Evolutionary conservation across 1,140 invertebrate genomes (phyloP).

Genomic region (Pachypeltis micranthus): DNA sequence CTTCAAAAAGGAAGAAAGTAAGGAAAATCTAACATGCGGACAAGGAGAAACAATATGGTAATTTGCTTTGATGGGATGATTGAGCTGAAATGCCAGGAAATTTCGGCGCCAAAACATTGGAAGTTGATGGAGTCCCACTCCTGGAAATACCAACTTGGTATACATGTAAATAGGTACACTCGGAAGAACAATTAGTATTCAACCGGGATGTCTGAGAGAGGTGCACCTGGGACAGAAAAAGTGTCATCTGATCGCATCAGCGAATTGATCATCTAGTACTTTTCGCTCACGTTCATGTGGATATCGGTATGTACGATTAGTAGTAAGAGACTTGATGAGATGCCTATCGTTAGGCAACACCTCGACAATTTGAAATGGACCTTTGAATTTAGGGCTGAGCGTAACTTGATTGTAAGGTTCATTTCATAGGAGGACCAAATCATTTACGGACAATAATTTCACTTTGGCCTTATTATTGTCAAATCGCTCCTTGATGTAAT

Average conservation of each 20-base stretch:
- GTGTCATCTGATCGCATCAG: neutral
- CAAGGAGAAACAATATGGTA: no score
- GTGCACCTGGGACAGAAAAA: no score
- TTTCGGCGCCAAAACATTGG: no score
- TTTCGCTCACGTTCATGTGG: neutral
- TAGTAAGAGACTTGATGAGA: conserved; percentile 10
- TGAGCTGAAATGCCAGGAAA: no score
- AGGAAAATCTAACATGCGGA: no score
- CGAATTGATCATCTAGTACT: neutral
- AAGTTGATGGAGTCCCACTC: no score
- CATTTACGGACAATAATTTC: conserved; percentile 27
- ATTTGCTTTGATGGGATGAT: no score
- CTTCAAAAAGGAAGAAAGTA: no score
- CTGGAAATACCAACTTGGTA: no score
- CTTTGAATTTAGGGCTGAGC: conserved; percentile 30
- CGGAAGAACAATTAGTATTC: no score
- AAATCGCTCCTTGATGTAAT: conserved; percentile 30
- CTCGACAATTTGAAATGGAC: conserved; percentile 29
- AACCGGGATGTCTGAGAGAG: no score
- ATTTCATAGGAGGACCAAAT: conserved; percentile 31
- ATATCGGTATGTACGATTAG: conserved; percentile 29
- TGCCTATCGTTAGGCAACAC: conserved; percentile 28
- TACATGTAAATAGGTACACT: no score
- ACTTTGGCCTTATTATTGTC: conserved; percentile 30
- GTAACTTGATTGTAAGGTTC: conserved; percentile 32